phyloP scores from a whole-genome alignment of 1,140 invertebrate genomes.

The Cotesia vestalis region DNA sequence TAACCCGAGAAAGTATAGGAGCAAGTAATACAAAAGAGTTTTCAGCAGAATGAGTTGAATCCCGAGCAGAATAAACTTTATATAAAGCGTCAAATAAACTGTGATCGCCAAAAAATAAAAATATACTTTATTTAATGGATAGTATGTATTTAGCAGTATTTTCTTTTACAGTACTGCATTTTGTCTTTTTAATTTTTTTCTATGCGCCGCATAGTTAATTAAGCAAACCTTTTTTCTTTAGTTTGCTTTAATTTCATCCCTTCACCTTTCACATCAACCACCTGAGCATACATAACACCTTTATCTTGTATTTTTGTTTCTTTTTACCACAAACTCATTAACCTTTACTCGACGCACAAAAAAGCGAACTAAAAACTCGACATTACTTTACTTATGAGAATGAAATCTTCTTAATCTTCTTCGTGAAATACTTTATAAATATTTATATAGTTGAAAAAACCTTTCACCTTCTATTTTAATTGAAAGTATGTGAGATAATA shows the following conservation, averaged over 20 bases:
- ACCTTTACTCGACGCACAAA: no score
- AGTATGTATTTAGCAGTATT: conserved; percentile 17
- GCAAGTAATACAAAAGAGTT: conserved; percentile 20
- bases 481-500: no score
- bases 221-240: not conserved
- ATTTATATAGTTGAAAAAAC: no score
- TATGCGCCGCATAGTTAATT: not conserved
- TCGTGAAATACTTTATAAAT: no score
- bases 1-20: conserved; percentile 12
- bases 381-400: no score
- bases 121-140: conserved; percentile 48
- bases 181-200: not conserved
- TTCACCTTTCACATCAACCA: not conserved
- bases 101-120: conserved; percentile 52
- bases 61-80: conserved; percentile 46
- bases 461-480: no score
- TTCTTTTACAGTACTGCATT: not conserved
- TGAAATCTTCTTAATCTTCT: no score
- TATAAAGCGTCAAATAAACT: conserved; percentile 57
- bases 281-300: conserved; percentile 7
- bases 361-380: no score
- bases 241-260: not conserved
- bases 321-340: no score
- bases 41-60: conserved; percentile 32
- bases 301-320: no score